Evolutionary conservation across 1,140 invertebrate genomes (phyloP).

Genomic region (Leptonema lineaticorne): DNA sequence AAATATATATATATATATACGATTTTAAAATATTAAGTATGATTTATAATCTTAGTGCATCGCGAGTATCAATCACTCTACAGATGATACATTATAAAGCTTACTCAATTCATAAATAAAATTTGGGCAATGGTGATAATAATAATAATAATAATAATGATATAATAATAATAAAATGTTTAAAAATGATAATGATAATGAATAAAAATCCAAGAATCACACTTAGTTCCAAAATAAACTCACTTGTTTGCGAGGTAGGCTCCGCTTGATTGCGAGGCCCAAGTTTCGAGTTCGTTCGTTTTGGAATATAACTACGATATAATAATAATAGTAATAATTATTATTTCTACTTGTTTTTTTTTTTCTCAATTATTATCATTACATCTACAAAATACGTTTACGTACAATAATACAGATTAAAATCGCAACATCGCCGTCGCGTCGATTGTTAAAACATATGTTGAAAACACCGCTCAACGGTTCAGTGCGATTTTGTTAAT

Average conservation of each 20-base stretch:
- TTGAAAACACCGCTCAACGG: not conserved
- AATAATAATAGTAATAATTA: slow-evolving; percentile 38
- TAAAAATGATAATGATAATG: slow-evolving; percentile 38
- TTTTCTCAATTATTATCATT: slow-evolving; percentile 41
- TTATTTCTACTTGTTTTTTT: slow-evolving; percentile 42
- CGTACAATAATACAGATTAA: slow-evolving; percentile 43
- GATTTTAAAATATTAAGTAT: too few species aligned
- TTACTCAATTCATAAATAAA: not conserved
- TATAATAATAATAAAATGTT: slow-evolving; percentile 40
- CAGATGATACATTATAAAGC: too few species aligned
- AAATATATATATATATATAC: too few species aligned
- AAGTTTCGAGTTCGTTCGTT: slow-evolving; percentile 68
- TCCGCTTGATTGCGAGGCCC: slow-evolving; percentile 61
- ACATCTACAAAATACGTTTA: slow-evolving; percentile 42
- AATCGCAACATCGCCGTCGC: slow-evolving; percentile 15
- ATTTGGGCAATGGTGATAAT: not conserved
- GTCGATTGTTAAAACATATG: not conserved
- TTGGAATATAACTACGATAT: slow-evolving; percentile 55
- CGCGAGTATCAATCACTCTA: too few species aligned
- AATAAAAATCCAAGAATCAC: slow-evolving; percentile 67
- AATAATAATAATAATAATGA: slow-evolving; percentile 18
- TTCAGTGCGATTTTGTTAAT: not conserved
- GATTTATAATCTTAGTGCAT: too few species aligned
- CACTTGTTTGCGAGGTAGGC: slow-evolving; percentile 69
- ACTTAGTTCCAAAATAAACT: slow-evolving; percentile 71